A percentile compares a stretch with the other conserved stretches of the same genome.
These are phyloP conservation scores for Crossocerus cetratus DNA, from an alignment of 2,888 invertebrate genomes.

Conservation along the genomic window DNA sequence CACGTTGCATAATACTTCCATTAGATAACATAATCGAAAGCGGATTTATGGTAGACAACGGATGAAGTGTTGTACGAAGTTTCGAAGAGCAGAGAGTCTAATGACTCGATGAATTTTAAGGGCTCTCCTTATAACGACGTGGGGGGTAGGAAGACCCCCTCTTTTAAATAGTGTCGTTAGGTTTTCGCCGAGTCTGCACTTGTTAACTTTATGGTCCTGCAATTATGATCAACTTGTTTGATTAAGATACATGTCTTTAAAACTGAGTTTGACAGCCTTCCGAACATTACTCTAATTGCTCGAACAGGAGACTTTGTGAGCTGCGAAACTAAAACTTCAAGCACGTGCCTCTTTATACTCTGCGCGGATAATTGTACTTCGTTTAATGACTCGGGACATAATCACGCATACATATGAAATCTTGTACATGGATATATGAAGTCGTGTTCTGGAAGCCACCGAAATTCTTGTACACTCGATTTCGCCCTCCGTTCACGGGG, in stretches of 20 bases:
- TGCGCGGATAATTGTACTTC: background rate
- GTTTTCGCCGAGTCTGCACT: background rate
- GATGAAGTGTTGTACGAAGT: slow-evolving; percentile 45
- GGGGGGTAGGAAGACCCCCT: background rate
- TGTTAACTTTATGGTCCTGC: background rate
- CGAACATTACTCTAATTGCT: no score
- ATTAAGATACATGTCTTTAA: background rate
- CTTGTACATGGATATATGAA: background rate
- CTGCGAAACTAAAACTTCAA: no score
- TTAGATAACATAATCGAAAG: slow-evolving; percentile 76
- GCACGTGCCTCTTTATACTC: background rate
- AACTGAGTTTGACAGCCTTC: no score
- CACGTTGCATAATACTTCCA: slow-evolving; percentile 75
- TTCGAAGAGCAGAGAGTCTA: slow-evolving; percentile 38
- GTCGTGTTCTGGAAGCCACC: background rate
- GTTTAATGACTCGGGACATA: background rate
- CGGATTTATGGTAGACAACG: slow-evolving; percentile 70
- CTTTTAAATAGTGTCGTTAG: background rate
- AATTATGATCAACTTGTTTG: no score
- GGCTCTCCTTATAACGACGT: background rate
- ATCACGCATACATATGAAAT: no score
- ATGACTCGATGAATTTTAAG: slow-evolving; percentile 40
- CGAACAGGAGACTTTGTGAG: no score
- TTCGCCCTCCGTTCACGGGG: background rate
- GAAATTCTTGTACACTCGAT: background rate